Conservation (phyloP, 2,888 invertebrate species). For the Cosmia trapezina region DNA sequence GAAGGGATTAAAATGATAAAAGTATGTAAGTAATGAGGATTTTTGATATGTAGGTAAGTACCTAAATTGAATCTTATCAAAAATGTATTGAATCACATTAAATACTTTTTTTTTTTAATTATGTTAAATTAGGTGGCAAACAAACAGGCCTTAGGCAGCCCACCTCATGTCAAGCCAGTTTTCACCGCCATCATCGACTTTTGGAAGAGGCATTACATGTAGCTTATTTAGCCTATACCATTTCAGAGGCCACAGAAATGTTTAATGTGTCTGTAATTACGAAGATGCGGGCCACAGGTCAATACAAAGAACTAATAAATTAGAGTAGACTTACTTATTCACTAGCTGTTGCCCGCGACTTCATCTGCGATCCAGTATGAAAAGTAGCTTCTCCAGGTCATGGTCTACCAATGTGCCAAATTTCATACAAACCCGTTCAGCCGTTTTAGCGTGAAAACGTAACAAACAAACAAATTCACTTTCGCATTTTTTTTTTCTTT, state of each 20-base stretch:
- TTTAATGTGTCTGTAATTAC: not conserved
- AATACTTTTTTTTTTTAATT: not conserved
- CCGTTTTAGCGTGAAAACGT: no score
- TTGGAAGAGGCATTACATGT: not conserved
- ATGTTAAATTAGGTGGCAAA: not conserved
- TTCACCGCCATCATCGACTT: not conserved
- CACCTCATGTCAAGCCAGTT: no score
- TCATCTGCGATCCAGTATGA: no score
- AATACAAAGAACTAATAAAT: not conserved
- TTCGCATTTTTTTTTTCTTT: no score
- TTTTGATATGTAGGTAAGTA: no score
- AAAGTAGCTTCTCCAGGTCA: no score
- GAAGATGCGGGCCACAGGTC: not conserved
- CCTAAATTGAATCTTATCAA: conserved; percentile 13
- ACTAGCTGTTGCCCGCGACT: no score
- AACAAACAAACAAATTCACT: no score
- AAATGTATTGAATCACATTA: not conserved
- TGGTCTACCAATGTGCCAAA: no score
- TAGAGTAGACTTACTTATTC: not conserved
- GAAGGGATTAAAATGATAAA: conserved; percentile 32
- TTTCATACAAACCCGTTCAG: no score
- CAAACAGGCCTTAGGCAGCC: no score
- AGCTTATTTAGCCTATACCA: not conserved
- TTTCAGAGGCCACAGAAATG: not conserved
- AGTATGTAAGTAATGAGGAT: not conserved